Base-by-base conservation (phyloP, 2,797 vertebrate genomes). In the Enteromius viviparus region DNA sequence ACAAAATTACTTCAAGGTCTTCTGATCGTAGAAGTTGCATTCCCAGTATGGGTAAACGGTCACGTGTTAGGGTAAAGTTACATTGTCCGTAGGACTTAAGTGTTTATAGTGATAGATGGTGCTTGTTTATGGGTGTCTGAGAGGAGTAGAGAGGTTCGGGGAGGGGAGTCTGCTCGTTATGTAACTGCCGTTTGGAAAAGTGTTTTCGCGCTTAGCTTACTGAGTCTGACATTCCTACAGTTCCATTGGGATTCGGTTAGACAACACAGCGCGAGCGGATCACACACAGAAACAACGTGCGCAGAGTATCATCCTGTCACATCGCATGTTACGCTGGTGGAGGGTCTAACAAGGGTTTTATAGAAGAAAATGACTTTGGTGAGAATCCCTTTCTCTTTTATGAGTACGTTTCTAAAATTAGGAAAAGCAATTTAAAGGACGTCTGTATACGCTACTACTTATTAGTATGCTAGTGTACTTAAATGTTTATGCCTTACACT, bases 151-250 rank as follows among this genome's bases (percentile, higher is more conserved):
- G 65, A 40, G 60, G 55, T 32, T 42, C 8, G 32, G 64, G 45
- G 45, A 77, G 82, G 49, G 37, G 75, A 80, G 45, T 65, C 42
- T 40, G 58, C 10, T 62, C 11, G 14, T 86, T 85, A 75, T 83
- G 85, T 83, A 88, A 88, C 81, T 49, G 71, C 32, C 17, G 66
- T 69, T 80, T 81, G 68, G 75, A 81, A 71, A 76, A 55, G 40
- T 60, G 65, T 76, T 81, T 77, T 68, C 70, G 79, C 58, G 66
- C 74, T 81, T 42, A 45, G 60, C 66, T 77, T 77, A 32, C 42
- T 11, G 47, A 66, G 65, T 47, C 64, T 55, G 72, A 58, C 76
- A 77, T 71, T 83, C 75, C 75, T 62, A 8, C 76, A 65, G 76
- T 40, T 80, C 60, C 78, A 15, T 3, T 60, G 70, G 32, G 76